Evolutionary conservation across 1,140 invertebrate genomes (phyloP).

Genomic region (Apolygus lucorum): DNA sequence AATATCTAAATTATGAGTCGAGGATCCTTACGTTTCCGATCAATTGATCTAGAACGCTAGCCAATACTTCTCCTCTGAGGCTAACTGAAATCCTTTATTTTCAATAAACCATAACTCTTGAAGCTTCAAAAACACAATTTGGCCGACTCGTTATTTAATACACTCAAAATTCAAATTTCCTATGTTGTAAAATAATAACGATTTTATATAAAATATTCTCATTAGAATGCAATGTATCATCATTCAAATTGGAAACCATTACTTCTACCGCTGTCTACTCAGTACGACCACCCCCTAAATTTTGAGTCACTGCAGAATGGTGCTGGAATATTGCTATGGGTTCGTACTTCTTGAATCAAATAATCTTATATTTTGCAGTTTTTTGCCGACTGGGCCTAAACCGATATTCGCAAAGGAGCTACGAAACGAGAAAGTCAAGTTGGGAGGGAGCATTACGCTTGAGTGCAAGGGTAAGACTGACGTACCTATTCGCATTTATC

Average conservation of each 20-base stretch:
- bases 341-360: not conserved
- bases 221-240: not conserved
- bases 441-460: conserved; percentile 61
- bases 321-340: no score
- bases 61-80: no score
- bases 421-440: conserved; percentile 59
- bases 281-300: not conserved
- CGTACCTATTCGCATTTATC: not conserved
- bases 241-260: not conserved
- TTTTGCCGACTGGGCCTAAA: conserved; percentile 49
- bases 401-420: conserved; percentile 65
- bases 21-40: no score
- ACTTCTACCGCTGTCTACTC: not conserved
- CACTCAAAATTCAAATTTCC: no score
- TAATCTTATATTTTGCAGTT: conserved; percentile 27
- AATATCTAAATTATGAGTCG: no score
- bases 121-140: no score
- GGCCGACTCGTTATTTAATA: no score
- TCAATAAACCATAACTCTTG: no score
- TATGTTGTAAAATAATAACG: no score
- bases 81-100: no score
- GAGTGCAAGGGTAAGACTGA: conserved; percentile 55
- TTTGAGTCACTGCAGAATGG: not conserved
- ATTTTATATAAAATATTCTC: no score
- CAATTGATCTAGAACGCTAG: no score